These are phyloP conservation scores for Oceanodroma leucorhoa DNA, from an alignment of 2,797 vertebrate species.

Conservation along the genomic window DNA sequence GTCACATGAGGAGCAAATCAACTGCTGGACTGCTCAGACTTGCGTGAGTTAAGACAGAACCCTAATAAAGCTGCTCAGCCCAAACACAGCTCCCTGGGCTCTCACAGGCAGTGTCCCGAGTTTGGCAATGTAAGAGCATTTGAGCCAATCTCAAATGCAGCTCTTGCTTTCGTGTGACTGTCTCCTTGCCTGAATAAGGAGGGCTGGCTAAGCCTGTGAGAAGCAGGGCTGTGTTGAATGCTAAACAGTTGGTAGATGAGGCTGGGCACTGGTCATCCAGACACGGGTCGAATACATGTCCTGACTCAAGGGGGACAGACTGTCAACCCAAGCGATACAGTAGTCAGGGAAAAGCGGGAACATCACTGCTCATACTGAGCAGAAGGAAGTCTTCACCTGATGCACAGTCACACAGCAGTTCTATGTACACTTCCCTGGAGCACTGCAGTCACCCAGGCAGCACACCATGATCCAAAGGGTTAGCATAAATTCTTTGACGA, in stretches of 20 bases:
- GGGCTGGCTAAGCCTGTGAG: too few relatives aligned
- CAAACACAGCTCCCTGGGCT: neutral
- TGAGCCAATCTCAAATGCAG: neutral
- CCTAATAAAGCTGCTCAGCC: neutral
- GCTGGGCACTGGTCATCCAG: neutral
- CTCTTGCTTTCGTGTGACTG: neutral
- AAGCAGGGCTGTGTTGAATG: neutral
- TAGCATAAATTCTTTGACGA: fast-evolving
- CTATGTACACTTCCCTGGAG: too few relatives aligned
- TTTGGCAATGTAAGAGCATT: neutral
- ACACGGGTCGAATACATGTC: fast-evolving
- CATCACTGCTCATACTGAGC: fast-evolving
- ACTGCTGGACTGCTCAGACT: neutral
- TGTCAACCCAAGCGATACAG: too few relatives aligned
- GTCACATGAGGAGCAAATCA: neutral
- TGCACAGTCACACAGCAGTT: neutral
- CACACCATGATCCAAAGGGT: neutral
- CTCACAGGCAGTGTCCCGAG: neutral
- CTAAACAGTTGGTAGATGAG: neutral
- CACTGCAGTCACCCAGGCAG: neutral
- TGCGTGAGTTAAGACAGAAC: neutral
- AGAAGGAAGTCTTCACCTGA: neutral
- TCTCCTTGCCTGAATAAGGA: neutral
- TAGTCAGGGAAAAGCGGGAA: neutral
- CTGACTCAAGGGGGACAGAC: neutral